phyloP scores from a whole-genome alignment of 2,888 invertebrate genomes.

The Quadroppia sp. region DNA sequence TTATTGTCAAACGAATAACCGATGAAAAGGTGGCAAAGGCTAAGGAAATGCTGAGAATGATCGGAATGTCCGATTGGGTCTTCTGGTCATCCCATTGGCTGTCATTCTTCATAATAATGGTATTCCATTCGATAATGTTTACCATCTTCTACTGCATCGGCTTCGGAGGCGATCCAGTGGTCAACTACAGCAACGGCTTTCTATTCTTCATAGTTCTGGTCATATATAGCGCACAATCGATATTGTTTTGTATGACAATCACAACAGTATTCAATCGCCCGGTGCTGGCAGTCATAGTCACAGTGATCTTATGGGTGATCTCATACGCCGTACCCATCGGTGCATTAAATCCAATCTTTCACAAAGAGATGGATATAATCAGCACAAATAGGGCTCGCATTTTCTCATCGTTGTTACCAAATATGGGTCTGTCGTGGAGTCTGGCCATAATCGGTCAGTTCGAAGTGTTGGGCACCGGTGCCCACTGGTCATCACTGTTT shows the following conservation, averaged over 20 bases:
- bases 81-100: conserved; percentile 47
- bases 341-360: conserved; percentile 4
- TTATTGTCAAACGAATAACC: conserved; percentile 45
- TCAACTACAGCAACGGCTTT: conserved; percentile 12
- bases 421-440: conserved; percentile 27
- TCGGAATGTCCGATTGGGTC: conserved; percentile 46
- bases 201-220: conserved; percentile 42
- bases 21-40: conserved; percentile 46
- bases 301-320: conserved; percentile 40
- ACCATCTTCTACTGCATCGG: neutral
- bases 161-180: conserved; percentile 15
- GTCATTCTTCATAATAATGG: conserved; percentile 44
- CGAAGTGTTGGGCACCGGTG: conserved; percentile 42
- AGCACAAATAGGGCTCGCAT: neutral
- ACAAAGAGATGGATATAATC: neutral
- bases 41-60: conserved; percentile 48
- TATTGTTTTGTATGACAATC: conserved; percentile 45
- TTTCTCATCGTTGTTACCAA: conserved; percentile 37
- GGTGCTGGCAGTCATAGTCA: conserved; percentile 38
- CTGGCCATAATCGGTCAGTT: conserved; percentile 32
- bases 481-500: conserved; percentile 45
- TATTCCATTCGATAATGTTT: conserved; percentile 43
- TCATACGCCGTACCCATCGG: conserved; percentile 14
- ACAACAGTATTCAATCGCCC: conserved; percentile 46
- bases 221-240: conserved; percentile 41